These are phyloP conservation scores for Acanthurus lineatus DNA, from an alignment of 2,797 vertebrate genomes.

Conservation along the genomic window DNA sequence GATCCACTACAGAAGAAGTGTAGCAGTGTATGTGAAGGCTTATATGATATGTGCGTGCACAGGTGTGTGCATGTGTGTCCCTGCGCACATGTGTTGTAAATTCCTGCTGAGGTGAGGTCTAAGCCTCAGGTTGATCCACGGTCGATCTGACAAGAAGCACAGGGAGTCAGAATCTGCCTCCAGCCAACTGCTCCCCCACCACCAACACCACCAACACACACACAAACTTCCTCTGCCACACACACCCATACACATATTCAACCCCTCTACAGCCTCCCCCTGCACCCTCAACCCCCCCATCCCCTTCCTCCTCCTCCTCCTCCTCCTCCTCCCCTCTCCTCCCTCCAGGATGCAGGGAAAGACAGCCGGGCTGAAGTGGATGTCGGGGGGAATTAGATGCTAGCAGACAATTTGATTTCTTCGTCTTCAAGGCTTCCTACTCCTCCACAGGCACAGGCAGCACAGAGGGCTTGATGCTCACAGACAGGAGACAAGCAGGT, in stretches of 20 bases:
- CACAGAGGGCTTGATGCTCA: constrained; percentile 39
- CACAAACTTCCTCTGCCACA: constrained; percentile 7
- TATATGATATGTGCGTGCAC: neutral
- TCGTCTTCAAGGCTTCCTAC: constrained; percentile 72
- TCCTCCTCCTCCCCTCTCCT: constrained; percentile 8
- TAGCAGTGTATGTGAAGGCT: neutral
- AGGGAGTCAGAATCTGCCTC: constrained; percentile 67
- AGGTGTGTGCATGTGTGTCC: constrained; percentile 17
- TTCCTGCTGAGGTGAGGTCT: constrained; percentile 70
- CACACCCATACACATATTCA: constrained; percentile 40
- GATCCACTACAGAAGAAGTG: constrained; percentile 4
- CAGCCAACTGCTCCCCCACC: constrained; percentile 55
- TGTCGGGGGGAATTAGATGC: constrained; percentile 83
- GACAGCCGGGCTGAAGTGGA: constrained; percentile 74
- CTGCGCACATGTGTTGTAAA: constrained; percentile 48
- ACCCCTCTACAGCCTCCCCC: constrained; percentile 45
- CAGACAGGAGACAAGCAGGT: constrained; percentile 40
- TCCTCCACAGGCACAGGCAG: constrained; percentile 31
- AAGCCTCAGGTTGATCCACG: constrained; percentile 75
- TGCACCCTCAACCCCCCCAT: constrained; percentile 18
- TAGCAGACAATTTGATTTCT: constrained; percentile 84
- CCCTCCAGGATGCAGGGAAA: constrained; percentile 73
- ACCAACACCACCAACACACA: constrained; percentile 15
- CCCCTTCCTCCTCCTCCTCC: constrained; percentile 7
- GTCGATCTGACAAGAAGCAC: constrained; percentile 77